These are phyloP conservation scores for Potorous gilbertii DNA, from an alignment of 2,797 vertebrate genomes.

Conservation along the genomic window DNA sequence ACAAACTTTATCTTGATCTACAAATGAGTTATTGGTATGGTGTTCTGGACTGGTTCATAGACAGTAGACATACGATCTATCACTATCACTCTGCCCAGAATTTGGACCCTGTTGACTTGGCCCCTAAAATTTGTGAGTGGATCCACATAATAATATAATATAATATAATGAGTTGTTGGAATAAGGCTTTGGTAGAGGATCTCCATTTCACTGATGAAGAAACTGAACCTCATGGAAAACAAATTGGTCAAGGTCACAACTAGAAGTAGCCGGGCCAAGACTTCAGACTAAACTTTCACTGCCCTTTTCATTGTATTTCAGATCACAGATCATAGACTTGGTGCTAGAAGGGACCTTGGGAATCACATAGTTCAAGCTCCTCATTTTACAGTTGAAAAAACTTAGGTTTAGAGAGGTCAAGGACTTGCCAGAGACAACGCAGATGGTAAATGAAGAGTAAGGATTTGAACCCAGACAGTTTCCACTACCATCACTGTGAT, in stretches of 20 bases:
- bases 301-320: not conserved
- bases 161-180: not conserved
- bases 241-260: not conserved
- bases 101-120: not conserved
- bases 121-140: not conserved
- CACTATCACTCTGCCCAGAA: not conserved
- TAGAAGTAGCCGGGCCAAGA: not conserved
- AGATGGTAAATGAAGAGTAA: not conserved
- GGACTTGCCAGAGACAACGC: not conserved
- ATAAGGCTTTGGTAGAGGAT: not conserved
- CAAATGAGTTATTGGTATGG: not conserved
- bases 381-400: not conserved
- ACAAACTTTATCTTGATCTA: too few relatives aligned
- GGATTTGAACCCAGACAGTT: not conserved
- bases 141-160: not conserved
- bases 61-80: not conserved
- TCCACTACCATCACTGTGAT: not conserved
- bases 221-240: not conserved
- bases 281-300: not conserved
- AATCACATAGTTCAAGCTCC: not conserved
- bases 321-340: not conserved
- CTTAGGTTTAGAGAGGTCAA: not conserved
- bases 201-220: not conserved
- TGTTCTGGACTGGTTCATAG: not conserved
- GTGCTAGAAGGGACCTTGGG: not conserved